These are phyloP conservation scores for Linnaemya tessellans DNA, from an alignment of 2,888 invertebrate genomes.

Conservation along the genomic window DNA sequence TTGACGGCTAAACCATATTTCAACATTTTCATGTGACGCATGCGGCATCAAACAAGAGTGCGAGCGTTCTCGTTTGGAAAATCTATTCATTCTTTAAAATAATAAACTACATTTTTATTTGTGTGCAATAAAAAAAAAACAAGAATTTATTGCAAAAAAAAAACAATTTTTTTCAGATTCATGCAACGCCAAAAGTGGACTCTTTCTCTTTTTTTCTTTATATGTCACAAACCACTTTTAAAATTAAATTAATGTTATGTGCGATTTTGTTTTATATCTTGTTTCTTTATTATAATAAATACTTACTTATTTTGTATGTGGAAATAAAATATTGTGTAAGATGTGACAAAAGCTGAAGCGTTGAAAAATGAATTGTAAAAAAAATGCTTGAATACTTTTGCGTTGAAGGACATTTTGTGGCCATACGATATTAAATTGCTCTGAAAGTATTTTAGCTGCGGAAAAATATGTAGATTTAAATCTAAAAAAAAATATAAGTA, in stretches of 20 bases:
- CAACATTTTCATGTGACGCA: slow-evolving; percentile 20
- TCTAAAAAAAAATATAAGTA: neutral
- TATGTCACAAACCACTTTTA: slow-evolving; percentile 43
- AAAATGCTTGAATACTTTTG: neutral
- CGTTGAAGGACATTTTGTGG: slow-evolving; percentile 17
- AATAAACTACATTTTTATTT: neutral
- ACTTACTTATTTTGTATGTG: neutral
- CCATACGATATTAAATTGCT: neutral
- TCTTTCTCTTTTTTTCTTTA: slow-evolving; percentile 20
- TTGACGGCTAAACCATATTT: slow-evolving; percentile 48
- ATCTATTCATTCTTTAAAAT: slow-evolving; percentile 25
- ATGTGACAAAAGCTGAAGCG: slow-evolving; percentile 22
- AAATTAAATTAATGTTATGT: slow-evolving; percentile 21
- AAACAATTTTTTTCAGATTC: neutral
- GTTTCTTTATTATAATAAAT: neutral
- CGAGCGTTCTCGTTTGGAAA: slow-evolving; percentile 14
- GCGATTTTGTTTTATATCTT: neutral
- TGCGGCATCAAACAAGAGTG: slow-evolving; percentile 15
- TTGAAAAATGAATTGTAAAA: neutral
- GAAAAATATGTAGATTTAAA: neutral
- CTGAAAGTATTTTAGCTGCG: too few species aligned
- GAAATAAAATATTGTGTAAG: neutral
- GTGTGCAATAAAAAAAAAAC: neutral
- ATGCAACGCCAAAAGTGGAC: neutral
- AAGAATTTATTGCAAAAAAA: neutral